These are phyloP conservation scores for Stylophora pistillata DNA, from an alignment of 64 coral and sea anemone species.

Conservation along the genomic window DNA sequence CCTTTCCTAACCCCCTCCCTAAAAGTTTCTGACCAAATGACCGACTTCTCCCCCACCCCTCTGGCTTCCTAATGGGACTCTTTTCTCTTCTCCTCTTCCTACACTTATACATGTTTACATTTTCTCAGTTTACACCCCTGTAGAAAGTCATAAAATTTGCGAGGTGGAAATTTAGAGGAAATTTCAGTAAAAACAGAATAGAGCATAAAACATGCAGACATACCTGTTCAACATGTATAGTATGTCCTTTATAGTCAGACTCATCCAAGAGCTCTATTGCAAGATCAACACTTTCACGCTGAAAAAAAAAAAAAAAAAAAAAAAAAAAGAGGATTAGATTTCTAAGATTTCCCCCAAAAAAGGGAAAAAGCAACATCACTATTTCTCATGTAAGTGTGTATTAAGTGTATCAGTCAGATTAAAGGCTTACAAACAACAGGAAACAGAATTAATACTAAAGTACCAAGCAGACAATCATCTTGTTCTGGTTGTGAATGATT, in stretches of 20 bases:
- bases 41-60: too few species aligned
- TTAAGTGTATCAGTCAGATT: too few species aligned
- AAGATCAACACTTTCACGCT: slow-evolving; percentile 95
- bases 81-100: too few species aligned
- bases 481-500: too few species aligned
- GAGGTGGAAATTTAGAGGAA: neutral
- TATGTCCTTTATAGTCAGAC: slow-evolving; percentile 68
- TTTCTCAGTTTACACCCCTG: too few species aligned
- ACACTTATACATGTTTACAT: too few species aligned
- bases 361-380: neutral
- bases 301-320: slow-evolving; percentile 4
- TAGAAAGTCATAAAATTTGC: neutral
- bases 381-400: neutral
- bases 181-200: neutral
- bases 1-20: too few species aligned
- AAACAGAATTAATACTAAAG: too few species aligned
- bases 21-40: too few species aligned
- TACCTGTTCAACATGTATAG: slow-evolving; percentile 94
- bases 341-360: neutral
- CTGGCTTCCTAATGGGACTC: too few species aligned
- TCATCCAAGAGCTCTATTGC: slow-evolving; percentile 93
- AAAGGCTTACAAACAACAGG: too few species aligned
- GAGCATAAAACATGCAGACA: neutral
- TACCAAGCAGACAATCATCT: too few species aligned
- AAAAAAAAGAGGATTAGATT: neutral